Percentiles rank a stretch among this genome's conserved stretches.
Conservation (phyloP, 53 echinoderm and acorn worm genomes). For the Holothuria leucospilota region DNA sequence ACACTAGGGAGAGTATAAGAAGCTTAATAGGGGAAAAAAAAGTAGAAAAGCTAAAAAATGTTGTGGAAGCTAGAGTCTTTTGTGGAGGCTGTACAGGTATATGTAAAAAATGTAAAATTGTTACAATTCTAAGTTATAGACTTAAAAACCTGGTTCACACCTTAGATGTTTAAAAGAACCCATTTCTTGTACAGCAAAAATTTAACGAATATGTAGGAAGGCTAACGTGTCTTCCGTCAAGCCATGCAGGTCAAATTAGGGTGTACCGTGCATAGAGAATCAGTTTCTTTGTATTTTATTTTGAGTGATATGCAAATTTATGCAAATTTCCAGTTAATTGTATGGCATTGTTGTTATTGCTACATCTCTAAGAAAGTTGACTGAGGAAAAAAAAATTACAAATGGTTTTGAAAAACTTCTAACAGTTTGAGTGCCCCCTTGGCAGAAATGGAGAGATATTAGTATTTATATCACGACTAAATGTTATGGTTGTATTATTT, state of each 20-base stretch:
- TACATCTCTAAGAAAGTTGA: background rate
- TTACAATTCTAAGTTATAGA: conserved; percentile 34
- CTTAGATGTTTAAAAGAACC: conserved; percentile 29
- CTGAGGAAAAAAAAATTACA: background rate
- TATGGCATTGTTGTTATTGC: background rate
- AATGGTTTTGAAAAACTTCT: no score
- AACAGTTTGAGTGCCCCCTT: no score
- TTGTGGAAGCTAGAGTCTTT: conserved; percentile 4
- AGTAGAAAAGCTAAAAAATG: background rate
- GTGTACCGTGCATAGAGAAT: conserved; percentile 1
- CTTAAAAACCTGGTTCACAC: conserved; percentile 13
- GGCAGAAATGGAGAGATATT: no score
- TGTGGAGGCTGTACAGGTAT: conserved; percentile 23
- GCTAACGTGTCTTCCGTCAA: conserved; percentile 3
- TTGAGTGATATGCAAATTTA: conserved; percentile 35
- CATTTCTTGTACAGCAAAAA: background rate
- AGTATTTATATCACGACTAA: no score
- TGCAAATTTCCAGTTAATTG: conserved; percentile 6
- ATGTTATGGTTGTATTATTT: no score
- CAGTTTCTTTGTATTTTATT: background rate
- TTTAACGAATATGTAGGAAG: background rate
- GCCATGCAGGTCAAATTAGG: conserved; percentile 16
- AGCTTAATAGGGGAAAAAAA: background rate
- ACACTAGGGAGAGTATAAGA: no score
- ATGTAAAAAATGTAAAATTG: conserved; percentile 29